Base-by-base conservation (phyloP, 2,113 vertebrate genomes). In the Machaerirhynchus nigripectus region DNA sequence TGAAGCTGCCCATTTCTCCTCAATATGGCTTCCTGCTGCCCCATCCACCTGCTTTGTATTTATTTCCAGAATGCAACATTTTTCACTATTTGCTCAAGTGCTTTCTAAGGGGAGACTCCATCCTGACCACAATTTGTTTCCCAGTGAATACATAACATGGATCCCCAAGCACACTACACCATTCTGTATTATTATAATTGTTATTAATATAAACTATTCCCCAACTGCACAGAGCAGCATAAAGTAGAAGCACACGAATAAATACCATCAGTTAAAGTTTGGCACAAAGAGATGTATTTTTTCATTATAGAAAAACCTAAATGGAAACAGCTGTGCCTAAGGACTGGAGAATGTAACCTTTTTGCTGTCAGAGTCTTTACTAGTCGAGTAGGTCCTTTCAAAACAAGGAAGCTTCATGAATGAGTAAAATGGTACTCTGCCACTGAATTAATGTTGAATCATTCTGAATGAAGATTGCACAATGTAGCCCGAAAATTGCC, bases 1-100 rank as follows among this genome's bases (percentile, higher is more conserved):
- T 69, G 73, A 96, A 93, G 86, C 64, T 93, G 73, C 39, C 93
- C 73, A 92, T 96, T 93, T 93, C 79, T 96, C 53, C 83, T 95
- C 76, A 76, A 69, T 87, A 84, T 52, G 49, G 47, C 24, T 49
- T 93, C 87, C 93, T 61, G 50, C 77, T 90, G 95, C 84, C 44
- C 33, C 0, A 4, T 92, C 85, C 96, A 95, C 95, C 94, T 93
- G 93, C 56, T 95, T 84, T 28, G 67, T 77, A 67, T 70, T 80
- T 69, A 52, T 35, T 89, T 95, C 94, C 96, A 90, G 88, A 77
- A 95, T 73, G 47, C 40, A 49, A 26, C 30, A 27, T 50, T 95
- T 93, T 87, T 90, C 55, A 52, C 71, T 16, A 21, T 84, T 93
- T 87, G 86, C 67, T 93, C 60, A 73, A 47, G 63, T 64, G 30